Conservation (phyloP, 2,797 vertebrate species). For the Heterohyrax brucei region DNA sequence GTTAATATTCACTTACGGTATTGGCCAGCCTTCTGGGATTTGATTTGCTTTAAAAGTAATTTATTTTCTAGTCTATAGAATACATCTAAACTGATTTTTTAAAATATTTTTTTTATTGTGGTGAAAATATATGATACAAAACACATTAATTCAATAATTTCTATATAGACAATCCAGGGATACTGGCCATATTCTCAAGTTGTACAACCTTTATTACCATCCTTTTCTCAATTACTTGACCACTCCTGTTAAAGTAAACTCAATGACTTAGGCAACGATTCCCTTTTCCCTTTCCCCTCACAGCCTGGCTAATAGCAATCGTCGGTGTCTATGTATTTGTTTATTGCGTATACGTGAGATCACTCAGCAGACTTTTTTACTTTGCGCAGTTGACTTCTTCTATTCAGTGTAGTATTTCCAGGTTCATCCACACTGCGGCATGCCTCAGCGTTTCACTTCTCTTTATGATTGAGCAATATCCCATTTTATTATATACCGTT, state of each 20-base stretch:
- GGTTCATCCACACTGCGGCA: neutral
- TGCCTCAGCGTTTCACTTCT: no score
- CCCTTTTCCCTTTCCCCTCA: neutral
- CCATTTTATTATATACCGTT: neutral
- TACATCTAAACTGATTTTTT: neutral
- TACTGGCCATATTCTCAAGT: neutral
- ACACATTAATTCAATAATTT: neutral
- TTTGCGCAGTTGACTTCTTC: neutral
- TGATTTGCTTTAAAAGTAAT: constrained; percentile 24
- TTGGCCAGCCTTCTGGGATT: neutral
- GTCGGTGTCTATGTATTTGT: neutral
- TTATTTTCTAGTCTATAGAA: neutral
- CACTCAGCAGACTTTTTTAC: neutral
- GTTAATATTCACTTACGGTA: neutral
- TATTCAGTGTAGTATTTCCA: no score
- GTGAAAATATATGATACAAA: no score
- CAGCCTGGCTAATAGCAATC: neutral
- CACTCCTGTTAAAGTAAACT: neutral
- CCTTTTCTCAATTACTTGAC: neutral
- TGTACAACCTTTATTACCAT: neutral
- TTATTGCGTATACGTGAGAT: neutral
- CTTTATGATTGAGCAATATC: neutral
- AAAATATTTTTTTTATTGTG: neutral
- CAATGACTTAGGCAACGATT: neutral
- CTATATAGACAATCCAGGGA: neutral